phyloP scores from a whole-genome alignment of 2,888 invertebrate genomes.

The Brachyptera risi region DNA sequence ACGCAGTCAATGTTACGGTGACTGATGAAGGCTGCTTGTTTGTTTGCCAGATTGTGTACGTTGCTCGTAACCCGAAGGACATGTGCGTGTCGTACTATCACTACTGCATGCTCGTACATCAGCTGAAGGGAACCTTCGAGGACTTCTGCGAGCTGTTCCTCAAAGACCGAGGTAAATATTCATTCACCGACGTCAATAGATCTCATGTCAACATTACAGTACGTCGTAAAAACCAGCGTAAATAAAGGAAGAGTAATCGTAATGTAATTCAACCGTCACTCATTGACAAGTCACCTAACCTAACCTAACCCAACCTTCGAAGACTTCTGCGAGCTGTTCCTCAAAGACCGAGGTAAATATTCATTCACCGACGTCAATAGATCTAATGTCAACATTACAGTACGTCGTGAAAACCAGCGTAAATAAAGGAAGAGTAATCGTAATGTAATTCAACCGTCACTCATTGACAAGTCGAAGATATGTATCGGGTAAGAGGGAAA shows the following conservation, averaged over 20 bases:
- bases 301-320: too few relatives aligned
- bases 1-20: not conserved
- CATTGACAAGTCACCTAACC: too few relatives aligned
- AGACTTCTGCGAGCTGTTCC: slow-evolving; percentile 70
- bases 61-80: slow-evolving; percentile 86
- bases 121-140: slow-evolving; percentile 58
- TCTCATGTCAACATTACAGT: too few relatives aligned
- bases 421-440: not conserved
- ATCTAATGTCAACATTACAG: too few relatives aligned
- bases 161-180: slow-evolving; percentile 56
- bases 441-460: not conserved
- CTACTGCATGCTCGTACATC: slow-evolving; percentile 71
- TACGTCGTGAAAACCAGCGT: not conserved
- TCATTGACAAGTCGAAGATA: too few relatives aligned
- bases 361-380: not conserved
- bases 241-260: not conserved
- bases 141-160: slow-evolving; percentile 73
- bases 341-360: slow-evolving; percentile 58
- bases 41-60: slow-evolving; percentile 69
- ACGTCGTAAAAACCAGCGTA: slow-evolving; percentile 4
- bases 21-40: not conserved
- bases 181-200: not conserved
- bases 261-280: not conserved
- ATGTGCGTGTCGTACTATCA: slow-evolving; percentile 84
- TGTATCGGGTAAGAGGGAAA: too few relatives aligned